Conservation (phyloP, 2,113 vertebrate species). For the Sula dactylatra region DNA sequence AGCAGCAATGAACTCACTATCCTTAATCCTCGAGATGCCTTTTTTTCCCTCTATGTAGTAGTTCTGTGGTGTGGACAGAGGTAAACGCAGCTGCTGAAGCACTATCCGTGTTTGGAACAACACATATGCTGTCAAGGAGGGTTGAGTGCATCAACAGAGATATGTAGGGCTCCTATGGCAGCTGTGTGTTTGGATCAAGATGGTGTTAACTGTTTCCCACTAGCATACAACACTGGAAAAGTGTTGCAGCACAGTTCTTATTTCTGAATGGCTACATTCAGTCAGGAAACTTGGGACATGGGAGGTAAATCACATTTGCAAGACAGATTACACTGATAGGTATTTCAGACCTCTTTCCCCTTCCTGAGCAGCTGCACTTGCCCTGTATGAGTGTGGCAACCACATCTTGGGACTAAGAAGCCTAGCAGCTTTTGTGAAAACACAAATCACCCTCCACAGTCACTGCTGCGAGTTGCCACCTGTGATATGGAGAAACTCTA, state of each 20-base stretch:
- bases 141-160: not conserved
- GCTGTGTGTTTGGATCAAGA: not conserved
- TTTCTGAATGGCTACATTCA: not conserved
- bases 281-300: not conserved
- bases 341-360: not conserved
- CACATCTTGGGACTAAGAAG: not conserved
- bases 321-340: not conserved
- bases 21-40: not conserved
- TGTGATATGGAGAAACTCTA: not conserved
- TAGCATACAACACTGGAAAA: not conserved
- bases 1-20: not conserved
- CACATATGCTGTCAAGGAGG: not conserved
- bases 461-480: not conserved
- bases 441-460: not conserved
- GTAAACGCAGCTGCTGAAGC: not conserved
- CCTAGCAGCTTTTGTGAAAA: not conserved
- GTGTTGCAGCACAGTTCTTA: not conserved
- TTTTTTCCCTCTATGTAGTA: not conserved
- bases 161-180: not conserved
- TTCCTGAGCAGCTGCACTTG: not conserved
- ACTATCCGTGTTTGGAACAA: not conserved
- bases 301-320: not conserved
- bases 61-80: not conserved
- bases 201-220: not conserved
- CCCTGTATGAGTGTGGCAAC: rapidly evolving